Base-by-base conservation (phyloP, 2,113 vertebrate genomes). In the Lepus americanus region DNA sequence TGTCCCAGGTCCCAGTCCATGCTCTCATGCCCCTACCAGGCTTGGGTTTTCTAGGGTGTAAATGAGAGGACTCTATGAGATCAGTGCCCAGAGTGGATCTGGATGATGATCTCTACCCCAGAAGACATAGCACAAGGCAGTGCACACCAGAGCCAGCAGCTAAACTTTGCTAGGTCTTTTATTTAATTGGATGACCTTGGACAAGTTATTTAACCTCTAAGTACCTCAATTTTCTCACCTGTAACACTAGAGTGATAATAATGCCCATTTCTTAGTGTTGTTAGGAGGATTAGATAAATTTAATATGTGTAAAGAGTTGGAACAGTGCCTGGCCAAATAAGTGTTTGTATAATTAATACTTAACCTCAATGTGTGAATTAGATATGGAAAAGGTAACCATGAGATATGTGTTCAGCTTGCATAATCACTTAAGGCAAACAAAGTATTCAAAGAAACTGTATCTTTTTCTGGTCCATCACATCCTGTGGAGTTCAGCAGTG, bases 41-140 rank as follows among this genome's bases (percentile, higher is more conserved):
- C 25, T 31, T 55, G 64, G 29, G 6, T 3, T 64, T 80, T 53
- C 25, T 39, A 20, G 9, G 13, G 31, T 69, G 20, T 23, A 29
- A 87, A 55, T 25, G 1, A 31, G 17, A 39, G 64, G 39, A 7
- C 63, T 33, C 53, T 29, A 6, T 0, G 10, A 63, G 22, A 27
- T 67, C 16, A 22, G 29, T 1, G 8, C 66, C 1, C 6, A 9
- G 10, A 10, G 2, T 16, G 13, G 33, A 4, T 14, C 2, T 2
- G 13, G 67, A 17, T 19, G 27, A 33, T 25, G 4, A 10, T 74
- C n/a, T 81, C 66, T 55, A 55, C 9, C 66, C 63, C 51, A 27
- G 3, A 36, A 80, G 23, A 39, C 16, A 29, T 1, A 22, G 10
- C 36, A 59, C 44, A 5, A 0, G 0, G 12, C 22, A 49, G 9